Evolutionary conservation across 2,888 invertebrate genomes (phyloP), one percentile per base, ranked within the genome.

Genomic region (Rhorus exstirpatorius): DNA sequence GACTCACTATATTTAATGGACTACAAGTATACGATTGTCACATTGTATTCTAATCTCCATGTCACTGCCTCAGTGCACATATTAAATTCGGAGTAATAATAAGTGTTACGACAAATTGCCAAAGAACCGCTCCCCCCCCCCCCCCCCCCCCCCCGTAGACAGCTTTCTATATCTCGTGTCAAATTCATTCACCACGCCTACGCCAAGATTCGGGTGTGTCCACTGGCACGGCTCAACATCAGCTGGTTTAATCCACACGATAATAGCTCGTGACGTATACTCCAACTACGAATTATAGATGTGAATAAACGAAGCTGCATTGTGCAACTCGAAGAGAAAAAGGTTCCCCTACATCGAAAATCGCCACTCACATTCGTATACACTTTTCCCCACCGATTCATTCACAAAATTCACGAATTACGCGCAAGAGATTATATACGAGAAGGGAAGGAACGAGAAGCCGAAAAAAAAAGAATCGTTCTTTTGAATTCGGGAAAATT

Each of bases 31-130:
- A 19, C 51, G 31, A 10, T 8, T 49, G 12, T 1, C 4, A 12
- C 46, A 58, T 75, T 75, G 55, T 75, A 19, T 35, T 19, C 10
- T 31, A 67, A 75, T 65, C 14, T 58, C 14, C 46, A n/a, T 17
- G 58, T 58, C 46, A 21, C 51, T 67, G 68, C 46, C 24, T 51
- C 31, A 41, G 10, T 26, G 8, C 24, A 44, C 53, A 12, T 24
- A 53, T 12, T 10, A 24, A 53, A 41, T 41, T 31, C 49, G 44
- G 63, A 75, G 31, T 58, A 58, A 75, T 58, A 46, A 41, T 55
- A 24, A n/a, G n/a, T 55, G 3, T n/a, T 35, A 75, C 51, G 12
- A 19, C 26, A 46, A 70, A 68, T 61, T 35, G 26, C 17, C 38
- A 49, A 68, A 70, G 51, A 76, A 68, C 60, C 24, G 7, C 21